Percentiles rank a stretch among this genome's conserved stretches.
Evolutionary conservation across 1,140 invertebrate species (phyloP).

Genomic region (Heliothis subflexa): DNA sequence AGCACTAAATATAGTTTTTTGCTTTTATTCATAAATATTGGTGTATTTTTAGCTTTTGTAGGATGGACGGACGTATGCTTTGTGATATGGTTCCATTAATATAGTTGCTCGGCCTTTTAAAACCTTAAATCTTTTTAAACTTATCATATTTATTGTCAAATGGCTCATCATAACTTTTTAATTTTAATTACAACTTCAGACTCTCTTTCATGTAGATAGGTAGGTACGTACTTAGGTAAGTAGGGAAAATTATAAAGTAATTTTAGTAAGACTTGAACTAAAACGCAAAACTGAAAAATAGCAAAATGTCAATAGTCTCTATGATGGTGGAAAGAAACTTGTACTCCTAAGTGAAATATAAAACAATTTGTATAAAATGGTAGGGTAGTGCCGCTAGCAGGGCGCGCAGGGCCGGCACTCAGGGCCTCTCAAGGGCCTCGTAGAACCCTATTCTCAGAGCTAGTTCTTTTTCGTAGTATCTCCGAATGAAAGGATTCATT

Average conservation of each 20-base stretch:
- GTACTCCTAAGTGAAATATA: constrained; percentile 52
- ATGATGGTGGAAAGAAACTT: constrained; percentile 6
- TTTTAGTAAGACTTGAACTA: too few species aligned
- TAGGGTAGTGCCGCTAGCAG: constrained; percentile 27
- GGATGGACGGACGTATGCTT: too few species aligned
- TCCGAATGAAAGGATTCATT: constrained; percentile 28
- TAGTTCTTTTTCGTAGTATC: constrained; percentile 7
- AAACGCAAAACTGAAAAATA: background rate
- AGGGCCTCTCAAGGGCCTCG: constrained; percentile 50
- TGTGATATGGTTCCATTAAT: too few species aligned
- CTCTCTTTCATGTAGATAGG: too few species aligned
- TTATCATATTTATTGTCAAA: too few species aligned
- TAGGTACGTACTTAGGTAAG: too few species aligned
- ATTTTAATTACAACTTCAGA: background rate
- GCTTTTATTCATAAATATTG: too few species aligned
- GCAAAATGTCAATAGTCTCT: background rate
- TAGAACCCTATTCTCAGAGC: constrained; percentile 41
- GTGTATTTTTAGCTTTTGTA: too few species aligned
- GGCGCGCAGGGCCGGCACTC: constrained; percentile 7
- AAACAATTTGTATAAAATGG: constrained; percentile 61
- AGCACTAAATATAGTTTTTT: background rate
- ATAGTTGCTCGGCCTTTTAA: too few species aligned
- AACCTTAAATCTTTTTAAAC: too few species aligned
- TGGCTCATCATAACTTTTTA: background rate
- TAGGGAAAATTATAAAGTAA: too few species aligned